Evolutionary conservation across 2,797 vertebrate species (phyloP), one percentile per base, ranked within the genome.

Genomic region (Balearica regulorum): DNA sequence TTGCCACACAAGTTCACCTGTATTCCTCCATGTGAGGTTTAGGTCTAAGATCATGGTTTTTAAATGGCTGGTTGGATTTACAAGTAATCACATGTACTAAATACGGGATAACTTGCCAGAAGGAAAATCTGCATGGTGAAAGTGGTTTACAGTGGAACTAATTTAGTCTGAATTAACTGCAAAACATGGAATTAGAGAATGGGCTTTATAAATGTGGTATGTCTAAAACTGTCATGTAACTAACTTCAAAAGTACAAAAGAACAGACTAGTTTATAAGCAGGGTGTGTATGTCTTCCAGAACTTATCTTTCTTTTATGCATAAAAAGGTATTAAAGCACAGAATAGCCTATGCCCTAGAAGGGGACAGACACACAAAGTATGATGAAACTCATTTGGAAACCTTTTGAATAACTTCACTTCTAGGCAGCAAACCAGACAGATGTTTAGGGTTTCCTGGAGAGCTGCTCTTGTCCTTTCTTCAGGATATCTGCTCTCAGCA

Each of bases 61-160:
- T 77, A 75, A 94, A 86, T 39, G 75, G 54, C 94, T 97, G 97
- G 97, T 97, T 97, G 97, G 96, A 97, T 97, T 97, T 97, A 83
- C 97, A 96, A 95, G 97, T 94, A 26, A 60, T 93, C 66, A 88
- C n/a, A 4, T 85, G 51, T 97, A 97, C 97, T 97, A 97, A 97
- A 95, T 93, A 48, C 6, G 58, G 65, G 90, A 85, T 94, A 85
- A 94, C 94, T 87, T 95, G 82, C 69, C 95, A 83, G 64, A 96
- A 89, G 72, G 31, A 93, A 93, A 87, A 90, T 91, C 69, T 97
- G 97, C 96, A 95, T 96, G 94, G 84, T 82, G 48, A 69, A 89
- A 95, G 46, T 89, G 84, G 80, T 96, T 95, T 96, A 87, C 83
- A 86, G 87, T 90, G 91, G 82, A 94, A 97, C 97, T 97, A 97